Conservation (phyloP, 1,140 invertebrate genomes). For the Venturia canescens region DNA sequence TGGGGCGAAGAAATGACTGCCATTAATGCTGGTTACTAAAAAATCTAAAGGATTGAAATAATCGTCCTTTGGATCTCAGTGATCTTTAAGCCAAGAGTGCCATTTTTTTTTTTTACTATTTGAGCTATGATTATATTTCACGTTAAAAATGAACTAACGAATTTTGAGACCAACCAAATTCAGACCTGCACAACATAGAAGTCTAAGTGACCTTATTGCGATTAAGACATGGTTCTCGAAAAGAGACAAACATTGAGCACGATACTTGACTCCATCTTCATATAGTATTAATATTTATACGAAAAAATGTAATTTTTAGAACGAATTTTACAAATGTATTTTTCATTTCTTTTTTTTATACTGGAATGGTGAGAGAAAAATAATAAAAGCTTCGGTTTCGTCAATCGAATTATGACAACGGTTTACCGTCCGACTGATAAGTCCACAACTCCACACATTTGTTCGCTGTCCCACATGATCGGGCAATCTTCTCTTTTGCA, state of each 20-base stretch:
- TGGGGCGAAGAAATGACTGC: slow-evolving; percentile 93
- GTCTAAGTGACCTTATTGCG: slow-evolving; percentile 34
- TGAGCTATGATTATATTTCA: slow-evolving; percentile 44
- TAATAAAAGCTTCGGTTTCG: slow-evolving; percentile 21
- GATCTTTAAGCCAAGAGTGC: slow-evolving; percentile 26
- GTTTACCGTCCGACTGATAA: no score
- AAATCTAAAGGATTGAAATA: background rate
- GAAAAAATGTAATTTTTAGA: background rate
- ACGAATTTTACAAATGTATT: slow-evolving; percentile 22
- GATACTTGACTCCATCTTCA: slow-evolving; percentile 45
- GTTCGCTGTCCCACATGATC: no score
- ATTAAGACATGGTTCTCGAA: background rate
- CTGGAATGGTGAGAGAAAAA: slow-evolving; percentile 41
- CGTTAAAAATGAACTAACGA: slow-evolving; percentile 14
- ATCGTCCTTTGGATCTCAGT: background rate
- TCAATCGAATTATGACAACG: background rate
- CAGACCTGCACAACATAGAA: no score
- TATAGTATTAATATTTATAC: slow-evolving; percentile 55
- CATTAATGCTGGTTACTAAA: slow-evolving; percentile 85
- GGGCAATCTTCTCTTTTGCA: no score
- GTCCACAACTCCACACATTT: no score
- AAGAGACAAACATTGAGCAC: background rate
- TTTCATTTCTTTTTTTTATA: slow-evolving; percentile 54
- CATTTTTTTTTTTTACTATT: slow-evolving; percentile 11
- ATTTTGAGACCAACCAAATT: background rate